Percentiles rank a stretch among this genome's conserved stretches.
These are phyloP conservation scores for Dendropsophus ebraccatus DNA, from an alignment of 2,113 vertebrate species.

Conservation along the genomic window DNA sequence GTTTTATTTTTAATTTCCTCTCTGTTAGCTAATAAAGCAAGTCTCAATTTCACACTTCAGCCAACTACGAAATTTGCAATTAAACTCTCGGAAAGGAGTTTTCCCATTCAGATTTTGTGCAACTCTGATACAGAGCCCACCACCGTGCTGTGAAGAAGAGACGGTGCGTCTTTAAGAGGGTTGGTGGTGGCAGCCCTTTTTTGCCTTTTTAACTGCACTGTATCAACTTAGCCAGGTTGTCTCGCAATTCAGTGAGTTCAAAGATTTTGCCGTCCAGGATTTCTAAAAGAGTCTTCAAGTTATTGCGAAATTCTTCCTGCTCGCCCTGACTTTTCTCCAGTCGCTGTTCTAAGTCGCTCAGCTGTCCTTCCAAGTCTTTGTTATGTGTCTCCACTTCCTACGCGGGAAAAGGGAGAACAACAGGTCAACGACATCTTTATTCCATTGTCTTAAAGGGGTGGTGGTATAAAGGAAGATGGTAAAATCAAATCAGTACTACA, in stretches of 20 bases:
- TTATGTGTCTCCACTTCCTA: slow-evolving; percentile 94
- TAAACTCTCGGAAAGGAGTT: slow-evolving; percentile 71
- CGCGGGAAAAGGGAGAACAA: slow-evolving; percentile 63
- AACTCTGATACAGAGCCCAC: slow-evolving; percentile 77
- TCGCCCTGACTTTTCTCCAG: slow-evolving; percentile 96
- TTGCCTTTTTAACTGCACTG: slow-evolving; percentile 88
- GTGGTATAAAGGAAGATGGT: too few species aligned
- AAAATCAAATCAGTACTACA: too few species aligned
- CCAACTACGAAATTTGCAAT: slow-evolving; percentile 77
- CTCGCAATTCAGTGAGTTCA: slow-evolving; percentile 95
- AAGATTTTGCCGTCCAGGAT: slow-evolving; percentile 98
- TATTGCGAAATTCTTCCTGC: slow-evolving; percentile 96
- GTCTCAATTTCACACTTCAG: slow-evolving; percentile 77
- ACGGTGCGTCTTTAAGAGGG: slow-evolving; percentile 76
- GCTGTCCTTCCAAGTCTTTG: slow-evolving; percentile 92
- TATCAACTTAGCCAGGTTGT: slow-evolving; percentile 94
- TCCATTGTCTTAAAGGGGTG: too few species aligned
- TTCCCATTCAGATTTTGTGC: slow-evolving; percentile 73
- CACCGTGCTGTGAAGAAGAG: slow-evolving; percentile 75
- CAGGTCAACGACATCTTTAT: background rate
- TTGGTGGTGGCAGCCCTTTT: slow-evolving; percentile 72
- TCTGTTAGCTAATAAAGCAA: slow-evolving; percentile 72
- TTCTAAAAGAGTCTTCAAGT: slow-evolving; percentile 97
- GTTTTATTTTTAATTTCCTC: slow-evolving; percentile 68
- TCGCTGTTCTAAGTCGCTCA: slow-evolving; percentile 90